phyloP scores from a whole-genome alignment of 1,140 invertebrate species.

The Galendromus occidentalis region DNA sequence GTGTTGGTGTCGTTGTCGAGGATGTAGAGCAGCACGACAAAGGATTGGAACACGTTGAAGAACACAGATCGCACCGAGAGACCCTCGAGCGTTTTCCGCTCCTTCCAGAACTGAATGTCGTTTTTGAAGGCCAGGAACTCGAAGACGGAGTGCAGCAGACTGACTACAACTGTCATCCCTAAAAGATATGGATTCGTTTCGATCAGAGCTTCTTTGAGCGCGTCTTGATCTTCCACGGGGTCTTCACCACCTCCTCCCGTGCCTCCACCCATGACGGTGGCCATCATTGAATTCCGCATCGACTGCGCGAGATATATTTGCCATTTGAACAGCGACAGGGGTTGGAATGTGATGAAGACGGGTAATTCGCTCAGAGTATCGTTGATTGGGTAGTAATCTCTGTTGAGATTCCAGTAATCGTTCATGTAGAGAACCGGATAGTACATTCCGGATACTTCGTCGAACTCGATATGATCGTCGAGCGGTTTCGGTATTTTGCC shows the following conservation, averaged over 20 bases:
- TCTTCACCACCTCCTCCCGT: conserved; percentile 31
- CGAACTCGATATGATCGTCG: conserved; percentile 79
- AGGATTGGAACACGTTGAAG: conserved; percentile 91
- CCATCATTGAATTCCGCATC: conserved; percentile 44
- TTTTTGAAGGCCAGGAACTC: conserved; percentile 99
- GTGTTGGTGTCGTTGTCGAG: conserved; percentile 97
- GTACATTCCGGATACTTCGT: conserved; percentile 56
- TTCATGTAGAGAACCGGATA: conserved; percentile 89
- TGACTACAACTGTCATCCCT: conserved; percentile 72
- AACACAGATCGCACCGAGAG: conserved; percentile 95
- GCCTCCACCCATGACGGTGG: conserved; percentile 28
- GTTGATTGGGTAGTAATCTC: conserved; percentile 88
- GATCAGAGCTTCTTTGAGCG: conserved; percentile 81
- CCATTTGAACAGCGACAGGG: conserved; percentile 87
- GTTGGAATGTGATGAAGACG: conserved; percentile 64
- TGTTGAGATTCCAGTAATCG: conserved; percentile 95
- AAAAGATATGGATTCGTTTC: conserved; percentile 93
- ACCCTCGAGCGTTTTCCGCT: conserved; percentile 85
- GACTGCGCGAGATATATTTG: conserved; percentile 83
- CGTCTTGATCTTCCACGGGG: conserved; percentile 77
- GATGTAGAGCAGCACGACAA: conserved; percentile 86
- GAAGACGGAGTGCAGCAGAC: conserved; percentile 88
- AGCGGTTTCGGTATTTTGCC: conserved; percentile 63
- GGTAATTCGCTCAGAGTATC: conserved; percentile 41
- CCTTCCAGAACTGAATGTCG: conserved; percentile 99